Evolutionary conservation across 1,140 invertebrate species (phyloP), one percentile per base, ranked within the genome.

Genomic region (Magallana ariakensis): DNA sequence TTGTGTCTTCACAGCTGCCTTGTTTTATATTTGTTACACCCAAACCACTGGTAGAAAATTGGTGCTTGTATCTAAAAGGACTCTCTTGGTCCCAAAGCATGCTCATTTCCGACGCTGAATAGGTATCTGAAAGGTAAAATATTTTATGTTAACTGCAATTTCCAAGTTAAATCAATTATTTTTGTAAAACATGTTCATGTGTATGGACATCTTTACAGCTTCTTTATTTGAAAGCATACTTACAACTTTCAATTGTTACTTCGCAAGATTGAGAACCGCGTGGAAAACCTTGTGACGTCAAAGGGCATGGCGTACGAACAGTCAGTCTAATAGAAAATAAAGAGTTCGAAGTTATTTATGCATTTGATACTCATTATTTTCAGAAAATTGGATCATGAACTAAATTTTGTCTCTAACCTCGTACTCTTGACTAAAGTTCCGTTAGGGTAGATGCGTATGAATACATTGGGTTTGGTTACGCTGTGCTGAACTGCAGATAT

Each of bases 171-270:
- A n/a, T n/a, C n/a, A n/a, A n/a, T n/a, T n/a, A n/a, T n/a, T n/a
- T n/a, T n/a, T n/a, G n/a, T n/a, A n/a, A n/a, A n/a, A n/a, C n/a
- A n/a, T n/a, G n/a, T n/a, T n/a, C n/a, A n/a, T n/a, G n/a, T n/a
- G n/a, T n/a, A n/a, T n/a, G n/a, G n/a, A n/a, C n/a, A n/a, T n/a
- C n/a, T n/a, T n/a, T n/a, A n/a, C n/a, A n/a, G n/a, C n/a, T n/a
- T n/a, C n/a, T n/a, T n/a, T n/a, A n/a, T n/a, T n/a, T n/a, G n/a
- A n/a, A n/a, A 70, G 3, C 10, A 7, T 22, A 80, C 85, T 85
- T 80, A 85, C 85, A 85, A n/a, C 85, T 85, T 80, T 85, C 58
- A 80, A 85, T 57, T 6, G 13, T 46, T 11, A 85, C 9, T 46
- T n/a, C n/a, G n/a, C 85, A 85, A 1, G 53, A 55, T 13, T 80